A percentile compares a stretch with the other conserved stretches of the same genome.
Conservation (phyloP, 1,140 invertebrate species). For the Drosophila murphyi region DNA sequence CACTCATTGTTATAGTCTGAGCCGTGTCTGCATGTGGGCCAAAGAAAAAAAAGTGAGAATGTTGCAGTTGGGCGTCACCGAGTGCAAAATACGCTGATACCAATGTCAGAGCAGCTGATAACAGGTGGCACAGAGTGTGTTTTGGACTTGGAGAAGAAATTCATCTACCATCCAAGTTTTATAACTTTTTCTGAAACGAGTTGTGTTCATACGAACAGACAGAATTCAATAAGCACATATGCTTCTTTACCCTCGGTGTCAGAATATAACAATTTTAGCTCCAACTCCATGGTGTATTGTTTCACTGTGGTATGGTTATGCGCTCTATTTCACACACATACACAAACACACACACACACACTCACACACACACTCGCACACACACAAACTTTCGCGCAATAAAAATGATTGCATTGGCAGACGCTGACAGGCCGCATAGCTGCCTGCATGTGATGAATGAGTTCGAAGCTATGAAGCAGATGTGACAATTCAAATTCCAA, state of each 20-base stretch:
- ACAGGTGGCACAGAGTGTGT: no score
- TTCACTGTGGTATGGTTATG: constrained; percentile 67
- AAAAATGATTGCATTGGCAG: constrained; percentile 80
- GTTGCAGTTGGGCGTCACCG: no score
- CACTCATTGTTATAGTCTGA: constrained; percentile 51
- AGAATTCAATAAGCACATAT: no score
- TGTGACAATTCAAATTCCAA: constrained; percentile 81
- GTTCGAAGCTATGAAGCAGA: constrained; percentile 73
- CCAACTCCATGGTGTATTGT: constrained; percentile 39
- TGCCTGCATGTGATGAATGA: constrained; percentile 80
- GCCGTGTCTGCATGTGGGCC: constrained; percentile 46
- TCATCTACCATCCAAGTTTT: no score
- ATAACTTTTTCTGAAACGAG: no score
- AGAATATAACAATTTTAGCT: constrained; percentile 7
- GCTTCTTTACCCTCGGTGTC: no score
- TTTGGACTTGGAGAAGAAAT: no score
- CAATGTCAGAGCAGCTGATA: neutral
- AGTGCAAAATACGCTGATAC: no score
- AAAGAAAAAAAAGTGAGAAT: constrained; percentile 13
- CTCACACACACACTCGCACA: constrained; percentile 20
- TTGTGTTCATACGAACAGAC: no score
- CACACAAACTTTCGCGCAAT: constrained; percentile 52
- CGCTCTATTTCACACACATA: constrained; percentile 59
- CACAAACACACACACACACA: constrained; percentile 35
- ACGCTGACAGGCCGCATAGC: constrained; percentile 55